A percentile compares a stretch with the other conserved stretches of the same genome.
phyloP scores from a whole-genome alignment of 2,888 invertebrate species.

The Eupeodes luniger region DNA sequence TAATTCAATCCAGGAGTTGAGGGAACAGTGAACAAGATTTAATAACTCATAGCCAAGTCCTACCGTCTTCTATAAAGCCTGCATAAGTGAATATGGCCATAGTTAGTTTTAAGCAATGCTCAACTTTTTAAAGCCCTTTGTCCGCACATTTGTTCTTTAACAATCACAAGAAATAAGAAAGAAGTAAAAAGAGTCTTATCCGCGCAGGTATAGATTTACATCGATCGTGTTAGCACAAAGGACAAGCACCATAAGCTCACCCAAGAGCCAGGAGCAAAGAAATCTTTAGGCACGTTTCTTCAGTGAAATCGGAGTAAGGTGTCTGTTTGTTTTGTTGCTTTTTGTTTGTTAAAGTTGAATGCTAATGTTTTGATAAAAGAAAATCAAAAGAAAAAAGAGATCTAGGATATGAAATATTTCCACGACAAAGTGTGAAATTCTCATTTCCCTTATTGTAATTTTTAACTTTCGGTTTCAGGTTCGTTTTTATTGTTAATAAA shows the following conservation, averaged over 20 bases:
- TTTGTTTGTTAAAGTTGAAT: conserved; percentile 26
- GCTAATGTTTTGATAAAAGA: conserved; percentile 29
- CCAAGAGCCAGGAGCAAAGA: conserved; percentile 37
- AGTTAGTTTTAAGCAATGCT: conserved; percentile 70
- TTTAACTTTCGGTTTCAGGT: conserved; percentile 48
- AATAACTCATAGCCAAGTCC: conserved; percentile 55
- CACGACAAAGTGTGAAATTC: conserved; percentile 56
- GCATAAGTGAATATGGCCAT: conserved; percentile 13
- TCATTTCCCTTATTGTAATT: conserved; percentile 31
- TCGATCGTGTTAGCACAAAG: conserved; percentile 51
- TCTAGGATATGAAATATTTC: conserved; percentile 32
- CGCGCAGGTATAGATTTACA: conserved; percentile 21
- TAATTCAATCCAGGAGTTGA: conserved; percentile 15
- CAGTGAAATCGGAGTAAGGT: conserved; percentile 70
- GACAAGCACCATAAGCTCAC: conserved; percentile 15
- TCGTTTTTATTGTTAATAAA: conserved; percentile 1
- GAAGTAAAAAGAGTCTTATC: neutral
- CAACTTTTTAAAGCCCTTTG: conserved; percentile 52
- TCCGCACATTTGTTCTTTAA: conserved; percentile 71
- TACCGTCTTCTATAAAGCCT: neutral
- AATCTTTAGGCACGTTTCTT: conserved; percentile 59
- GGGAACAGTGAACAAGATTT: conserved; percentile 50
- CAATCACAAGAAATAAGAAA: neutral
- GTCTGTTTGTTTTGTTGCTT: conserved; percentile 21
- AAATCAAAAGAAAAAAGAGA: conserved; percentile 42